phyloP scores from a whole-genome alignment of 1,140 invertebrate genomes.

The Polyergus mexicanus region DNA sequence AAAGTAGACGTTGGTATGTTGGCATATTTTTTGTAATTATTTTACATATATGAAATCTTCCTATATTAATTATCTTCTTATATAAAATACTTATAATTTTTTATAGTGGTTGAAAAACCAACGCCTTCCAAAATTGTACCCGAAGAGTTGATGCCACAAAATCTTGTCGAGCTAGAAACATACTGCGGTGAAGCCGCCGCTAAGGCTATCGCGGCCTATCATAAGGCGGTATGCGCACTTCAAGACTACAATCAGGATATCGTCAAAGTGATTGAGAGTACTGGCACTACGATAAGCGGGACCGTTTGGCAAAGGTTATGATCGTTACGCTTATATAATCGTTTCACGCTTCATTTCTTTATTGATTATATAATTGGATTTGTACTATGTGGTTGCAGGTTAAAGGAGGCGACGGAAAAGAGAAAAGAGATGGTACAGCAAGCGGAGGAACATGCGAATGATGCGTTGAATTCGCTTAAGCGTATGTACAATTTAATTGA shows the following conservation, averaged over 20 bases:
- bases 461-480: conserved; percentile 79
- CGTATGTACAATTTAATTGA: conserved; percentile 82
- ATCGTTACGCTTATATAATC: conserved; percentile 28
- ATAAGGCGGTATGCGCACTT: conserved; percentile 86
- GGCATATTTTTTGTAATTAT: conserved; percentile 27
- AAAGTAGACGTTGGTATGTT: conserved; percentile 83
- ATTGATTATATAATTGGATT: conserved; percentile 29
- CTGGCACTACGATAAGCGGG: conserved; percentile 86
- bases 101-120: conserved; percentile 77
- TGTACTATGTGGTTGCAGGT: conserved; percentile 74
- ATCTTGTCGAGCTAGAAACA: conserved; percentile 87
- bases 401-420: conserved; percentile 88
- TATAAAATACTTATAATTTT: not conserved
- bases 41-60: not conserved
- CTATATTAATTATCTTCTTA: not conserved
- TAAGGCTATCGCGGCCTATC: conserved; percentile 87
- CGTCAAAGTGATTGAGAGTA: conserved; percentile 87
- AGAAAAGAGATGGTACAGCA: conserved; percentile 85
- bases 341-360: not conserved
- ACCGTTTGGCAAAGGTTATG: conserved; percentile 86
- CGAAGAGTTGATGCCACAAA: conserved; percentile 80
- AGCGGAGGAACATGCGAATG: conserved; percentile 85
- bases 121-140: conserved; percentile 66
- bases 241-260: conserved; percentile 89
- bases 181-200: conserved; percentile 86